A percentile compares a stretch with the other conserved stretches of the same genome.
Evolutionary conservation across 2,113 vertebrate genomes (phyloP).

Genomic region (Naja naja): DNA sequence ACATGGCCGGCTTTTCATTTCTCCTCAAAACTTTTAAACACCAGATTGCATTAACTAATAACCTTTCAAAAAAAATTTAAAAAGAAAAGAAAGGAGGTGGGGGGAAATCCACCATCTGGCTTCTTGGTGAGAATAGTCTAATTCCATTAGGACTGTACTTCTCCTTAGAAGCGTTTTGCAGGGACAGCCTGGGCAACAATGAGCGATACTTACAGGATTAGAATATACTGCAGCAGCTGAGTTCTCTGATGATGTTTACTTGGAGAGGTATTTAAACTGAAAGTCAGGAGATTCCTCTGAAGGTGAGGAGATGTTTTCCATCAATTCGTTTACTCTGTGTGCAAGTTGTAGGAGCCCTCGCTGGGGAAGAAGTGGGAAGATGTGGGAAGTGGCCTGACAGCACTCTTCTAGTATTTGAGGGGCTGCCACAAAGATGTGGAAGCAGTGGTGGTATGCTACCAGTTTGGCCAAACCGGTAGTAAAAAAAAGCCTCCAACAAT

Average conservation of each 20-base stretch:
- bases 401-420: too few relatives aligned
- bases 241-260: slow-evolving; percentile 14
- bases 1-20: not conserved
- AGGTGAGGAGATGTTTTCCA: slow-evolving; percentile 36
- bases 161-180: slow-evolving; percentile 64
- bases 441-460: too few relatives aligned
- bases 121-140: slow-evolving; percentile 67
- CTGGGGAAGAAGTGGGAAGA: not conserved
- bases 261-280: slow-evolving; percentile 25
- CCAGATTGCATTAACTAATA: slow-evolving; percentile 56
- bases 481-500: too few relatives aligned
- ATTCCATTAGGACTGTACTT: slow-evolving; percentile 74
- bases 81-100: not conserved
- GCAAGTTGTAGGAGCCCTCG: not conserved
- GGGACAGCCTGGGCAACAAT: slow-evolving; percentile 65
- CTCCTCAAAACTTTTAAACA: slow-evolving; percentile 49
- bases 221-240: slow-evolving; percentile 1
- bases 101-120: slow-evolving; percentile 61
- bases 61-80: not conserved
- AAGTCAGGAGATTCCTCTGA: slow-evolving; percentile 53
- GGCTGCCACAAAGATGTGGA: too few relatives aligned
- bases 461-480: too few relatives aligned
- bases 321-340: not conserved
- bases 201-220: slow-evolving; percentile 60
- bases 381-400: not conserved